Percentiles rank a stretch among this genome's conserved stretches.
phyloP scores from a whole-genome alignment of 2,113 vertebrate species.

The Coptodon bakossiorum region DNA sequence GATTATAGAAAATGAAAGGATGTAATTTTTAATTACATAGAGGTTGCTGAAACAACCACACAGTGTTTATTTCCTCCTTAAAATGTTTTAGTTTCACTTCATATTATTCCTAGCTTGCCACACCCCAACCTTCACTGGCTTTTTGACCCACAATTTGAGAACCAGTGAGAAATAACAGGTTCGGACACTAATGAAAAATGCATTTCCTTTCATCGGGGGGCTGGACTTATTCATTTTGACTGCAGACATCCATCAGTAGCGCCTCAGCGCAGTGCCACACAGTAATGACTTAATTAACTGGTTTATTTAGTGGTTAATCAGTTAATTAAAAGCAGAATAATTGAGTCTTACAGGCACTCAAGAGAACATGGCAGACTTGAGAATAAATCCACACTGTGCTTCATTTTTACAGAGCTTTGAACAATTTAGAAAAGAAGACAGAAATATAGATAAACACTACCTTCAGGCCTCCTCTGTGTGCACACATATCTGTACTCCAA shows the following conservation, averaged over 20 bases:
- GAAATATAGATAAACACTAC: neutral
- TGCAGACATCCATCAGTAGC: neutral
- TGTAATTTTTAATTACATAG: neutral
- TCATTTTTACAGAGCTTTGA: neutral
- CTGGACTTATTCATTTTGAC: neutral
- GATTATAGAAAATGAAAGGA: neutral
- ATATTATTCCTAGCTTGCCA: neutral
- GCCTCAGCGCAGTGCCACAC: neutral
- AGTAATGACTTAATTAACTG: slow-evolving; percentile 53
- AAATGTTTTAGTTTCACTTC: neutral
- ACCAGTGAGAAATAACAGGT: neutral
- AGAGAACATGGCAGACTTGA: slow-evolving; percentile 17
- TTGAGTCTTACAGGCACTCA: slow-evolving; percentile 14
- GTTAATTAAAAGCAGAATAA: slow-evolving; percentile 56
- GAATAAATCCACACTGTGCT: neutral
- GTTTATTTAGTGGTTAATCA: slow-evolving; percentile 53
- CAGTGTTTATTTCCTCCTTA: neutral
- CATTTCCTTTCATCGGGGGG: neutral
- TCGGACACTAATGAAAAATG: neutral
- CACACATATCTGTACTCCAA: neutral
- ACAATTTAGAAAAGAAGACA: neutral
- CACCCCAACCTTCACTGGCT: fast-evolving
- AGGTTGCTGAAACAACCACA: neutral
- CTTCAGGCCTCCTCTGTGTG: neutral
- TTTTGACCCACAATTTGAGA: neutral